phyloP scores from a whole-genome alignment of 2,888 invertebrate species.

The Marronus borbonicus region DNA sequence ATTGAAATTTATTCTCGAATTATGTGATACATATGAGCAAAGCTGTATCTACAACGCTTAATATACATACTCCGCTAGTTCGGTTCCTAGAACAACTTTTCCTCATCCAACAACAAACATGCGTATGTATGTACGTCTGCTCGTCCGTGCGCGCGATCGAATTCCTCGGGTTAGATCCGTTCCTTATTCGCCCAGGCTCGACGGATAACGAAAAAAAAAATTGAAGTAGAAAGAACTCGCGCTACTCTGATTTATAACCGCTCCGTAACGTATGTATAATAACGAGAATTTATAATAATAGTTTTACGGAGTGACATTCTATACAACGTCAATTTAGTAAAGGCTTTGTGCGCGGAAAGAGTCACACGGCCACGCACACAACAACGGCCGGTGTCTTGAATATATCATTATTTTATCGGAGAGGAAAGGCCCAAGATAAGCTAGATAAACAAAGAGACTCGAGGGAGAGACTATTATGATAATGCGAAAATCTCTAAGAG shows the following conservation, averaged over 20 bases:
- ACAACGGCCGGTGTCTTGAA: conserved; percentile 22
- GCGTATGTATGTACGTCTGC: neutral
- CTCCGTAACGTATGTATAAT: conserved; percentile 39
- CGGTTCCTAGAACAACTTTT: conserved; percentile 32
- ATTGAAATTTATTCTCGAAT: too few species aligned
- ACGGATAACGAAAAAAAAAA: conserved; percentile 14
- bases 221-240: too few species aligned
- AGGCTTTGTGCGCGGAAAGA: conserved; percentile 33
- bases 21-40: neutral
- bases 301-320: conserved; percentile 42
- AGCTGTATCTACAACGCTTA: conserved; percentile 15
- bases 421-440: conserved; percentile 34
- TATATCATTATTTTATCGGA: conserved; percentile 43
- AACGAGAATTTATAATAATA: conserved; percentile 48
- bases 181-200: conserved; percentile 12
- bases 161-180: conserved; percentile 22
- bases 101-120: conserved; percentile 14
- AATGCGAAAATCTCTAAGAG: conserved; percentile 39
- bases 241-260: conserved; percentile 27
- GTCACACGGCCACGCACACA: conserved; percentile 17
- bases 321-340: conserved; percentile 43
- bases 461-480: conserved; percentile 38
- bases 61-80: conserved; percentile 34
- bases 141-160: conserved; percentile 25
- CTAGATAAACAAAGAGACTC: conserved; percentile 34